Evolutionary conservation across 2,113 vertebrate genomes (phyloP).

Genomic region (Empidonax traillii): DNA sequence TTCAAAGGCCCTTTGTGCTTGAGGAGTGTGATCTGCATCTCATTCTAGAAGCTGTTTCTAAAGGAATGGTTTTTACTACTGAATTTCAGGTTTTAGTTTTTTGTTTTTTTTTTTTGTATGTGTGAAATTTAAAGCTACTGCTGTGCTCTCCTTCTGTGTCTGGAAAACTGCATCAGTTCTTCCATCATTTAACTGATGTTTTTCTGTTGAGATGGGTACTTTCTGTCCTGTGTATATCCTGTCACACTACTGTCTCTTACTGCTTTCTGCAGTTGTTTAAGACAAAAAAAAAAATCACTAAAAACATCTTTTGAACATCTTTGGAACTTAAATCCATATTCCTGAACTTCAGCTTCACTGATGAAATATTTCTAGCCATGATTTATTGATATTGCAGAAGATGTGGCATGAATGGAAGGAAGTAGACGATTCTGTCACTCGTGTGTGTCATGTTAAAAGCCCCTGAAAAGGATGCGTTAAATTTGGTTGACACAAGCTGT

Average conservation of each 20-base stretch:
- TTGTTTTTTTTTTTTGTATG: not conserved
- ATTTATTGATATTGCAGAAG: not conserved
- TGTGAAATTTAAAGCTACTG: not conserved
- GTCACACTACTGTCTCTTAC: not conserved
- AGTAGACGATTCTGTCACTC: not conserved
- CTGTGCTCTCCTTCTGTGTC: not conserved
- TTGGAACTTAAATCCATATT: not conserved
- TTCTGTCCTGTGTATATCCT: rapidly evolving
- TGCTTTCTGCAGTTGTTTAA: not conserved
- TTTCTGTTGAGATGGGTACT: not conserved
- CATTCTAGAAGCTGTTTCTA: not conserved
- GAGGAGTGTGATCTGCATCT: constrained; percentile 5
- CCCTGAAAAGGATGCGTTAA: not conserved
- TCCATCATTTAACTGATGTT: not conserved
- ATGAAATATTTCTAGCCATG: not conserved
- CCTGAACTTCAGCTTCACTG: not conserved
- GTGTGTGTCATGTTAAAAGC: rapidly evolving
- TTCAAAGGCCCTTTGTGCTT: constrained; percentile 21
- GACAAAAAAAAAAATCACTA: not conserved
- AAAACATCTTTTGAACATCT: not conserved
- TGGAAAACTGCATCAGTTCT: not conserved
- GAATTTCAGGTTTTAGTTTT: not conserved
- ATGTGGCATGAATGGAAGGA: not conserved
- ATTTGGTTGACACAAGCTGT: not conserved
- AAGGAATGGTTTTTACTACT: not conserved